phyloP scores from a whole-genome alignment of 1,140 invertebrate species.

The Lineus longissimus region DNA sequence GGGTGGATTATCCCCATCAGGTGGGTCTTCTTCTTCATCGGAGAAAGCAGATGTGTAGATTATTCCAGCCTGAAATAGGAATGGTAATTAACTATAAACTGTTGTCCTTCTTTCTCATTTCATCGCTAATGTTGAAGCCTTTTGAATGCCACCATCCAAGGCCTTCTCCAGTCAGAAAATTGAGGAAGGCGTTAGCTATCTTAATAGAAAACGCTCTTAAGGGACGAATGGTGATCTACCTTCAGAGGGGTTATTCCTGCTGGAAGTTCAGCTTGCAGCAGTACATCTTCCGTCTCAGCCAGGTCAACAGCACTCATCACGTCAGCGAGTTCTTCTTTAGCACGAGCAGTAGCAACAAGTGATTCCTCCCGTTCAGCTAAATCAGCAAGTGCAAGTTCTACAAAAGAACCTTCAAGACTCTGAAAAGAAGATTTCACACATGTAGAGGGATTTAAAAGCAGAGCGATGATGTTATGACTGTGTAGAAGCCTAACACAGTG shows the following conservation, averaged over 20 bases:
- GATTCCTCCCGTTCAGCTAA: constrained; percentile 55
- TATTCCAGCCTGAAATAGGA: constrained; percentile 22
- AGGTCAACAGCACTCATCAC: background rate
- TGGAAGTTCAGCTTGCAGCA: no score
- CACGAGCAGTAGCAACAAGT: constrained; percentile 1
- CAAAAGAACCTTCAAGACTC: constrained; percentile 74
- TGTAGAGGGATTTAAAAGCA: background rate
- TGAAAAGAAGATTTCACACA: constrained; percentile 22
- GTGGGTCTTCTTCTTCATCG: constrained; percentile 28
- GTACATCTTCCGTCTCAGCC: background rate
- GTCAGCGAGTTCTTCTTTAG: background rate
- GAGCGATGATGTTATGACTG: background rate
- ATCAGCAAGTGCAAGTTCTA: constrained; percentile 70
- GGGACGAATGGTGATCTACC: no score
- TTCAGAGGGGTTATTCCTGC: background rate
- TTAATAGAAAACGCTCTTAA: no score
- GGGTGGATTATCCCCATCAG: background rate
- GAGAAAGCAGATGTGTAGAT: constrained; percentile 40
- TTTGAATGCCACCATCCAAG: no score
- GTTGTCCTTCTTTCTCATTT: background rate
- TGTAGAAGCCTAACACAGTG: no score
- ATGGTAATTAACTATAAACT: background rate
- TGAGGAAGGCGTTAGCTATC: no score
- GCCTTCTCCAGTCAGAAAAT: no score
- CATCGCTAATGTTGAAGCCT: background rate